phyloP scores from a whole-genome alignment of 2,888 invertebrate species.

The Parnassius orleans region DNA sequence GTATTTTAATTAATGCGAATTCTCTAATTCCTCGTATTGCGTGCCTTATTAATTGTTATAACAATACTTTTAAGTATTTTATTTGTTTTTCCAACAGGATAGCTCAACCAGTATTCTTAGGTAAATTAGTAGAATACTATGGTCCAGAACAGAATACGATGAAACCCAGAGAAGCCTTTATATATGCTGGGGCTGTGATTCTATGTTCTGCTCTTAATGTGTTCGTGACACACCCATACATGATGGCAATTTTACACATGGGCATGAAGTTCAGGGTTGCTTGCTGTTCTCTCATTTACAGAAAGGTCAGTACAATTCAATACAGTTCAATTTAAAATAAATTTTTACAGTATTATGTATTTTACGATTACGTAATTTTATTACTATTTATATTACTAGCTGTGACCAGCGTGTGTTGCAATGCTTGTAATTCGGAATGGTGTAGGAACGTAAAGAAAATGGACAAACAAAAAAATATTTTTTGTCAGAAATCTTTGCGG shows the following conservation, averaged over 20 bases:
- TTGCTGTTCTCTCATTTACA: conserved; percentile 90
- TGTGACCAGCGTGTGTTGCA: too few relatives aligned
- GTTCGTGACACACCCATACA: conserved; percentile 92
- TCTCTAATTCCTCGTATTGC: neutral
- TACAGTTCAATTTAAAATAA: neutral
- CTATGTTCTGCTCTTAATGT: conserved; percentile 88
- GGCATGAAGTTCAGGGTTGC: conserved; percentile 93
- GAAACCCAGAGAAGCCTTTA: conserved; percentile 82
- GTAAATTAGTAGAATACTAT: conserved; percentile 83
- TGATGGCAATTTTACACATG: conserved; percentile 89
- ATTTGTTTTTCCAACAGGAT: conserved; percentile 63
- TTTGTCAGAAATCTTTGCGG: too few relatives aligned
- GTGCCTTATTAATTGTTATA: conserved; percentile 4
- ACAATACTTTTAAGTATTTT: neutral
- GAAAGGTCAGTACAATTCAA: conserved; percentile 81
- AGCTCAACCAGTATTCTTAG: conserved; percentile 83
- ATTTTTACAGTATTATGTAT: too few relatives aligned
- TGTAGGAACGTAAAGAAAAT: too few relatives aligned
- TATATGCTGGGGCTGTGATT: conserved; percentile 87
- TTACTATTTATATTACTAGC: too few relatives aligned
- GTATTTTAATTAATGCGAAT: conserved; percentile 1
- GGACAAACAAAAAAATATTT: too few relatives aligned
- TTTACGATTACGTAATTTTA: too few relatives aligned
- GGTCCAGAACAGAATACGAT: conserved; percentile 55
- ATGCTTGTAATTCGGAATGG: too few relatives aligned